These are phyloP conservation scores for Staurois parvus DNA, from an alignment of 2,797 vertebrate genomes.

Conservation along the genomic window DNA sequence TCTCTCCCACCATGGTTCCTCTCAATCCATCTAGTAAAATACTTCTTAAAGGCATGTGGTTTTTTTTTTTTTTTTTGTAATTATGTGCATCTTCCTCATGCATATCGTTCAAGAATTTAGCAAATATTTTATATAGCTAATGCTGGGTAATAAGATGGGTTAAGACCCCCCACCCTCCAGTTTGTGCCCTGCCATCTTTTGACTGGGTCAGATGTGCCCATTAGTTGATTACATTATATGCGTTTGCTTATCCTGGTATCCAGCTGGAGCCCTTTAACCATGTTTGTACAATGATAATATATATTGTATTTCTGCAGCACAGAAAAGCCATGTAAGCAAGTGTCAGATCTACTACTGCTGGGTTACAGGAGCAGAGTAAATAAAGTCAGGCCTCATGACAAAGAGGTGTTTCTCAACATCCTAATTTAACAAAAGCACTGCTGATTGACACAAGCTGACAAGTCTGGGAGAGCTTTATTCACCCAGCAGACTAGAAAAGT, in stretches of 20 bases:
- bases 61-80: too few relatives aligned
- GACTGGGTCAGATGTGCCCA: conserved; percentile 38
- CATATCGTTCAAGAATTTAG: too few relatives aligned
- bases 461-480: conserved; percentile 26
- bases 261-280: conserved; percentile 52
- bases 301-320: conserved; percentile 32
- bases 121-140: neutral
- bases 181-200: conserved; percentile 2
- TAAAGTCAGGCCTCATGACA: conserved; percentile 30
- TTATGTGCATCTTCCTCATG: too few relatives aligned
- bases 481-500: conserved; percentile 38
- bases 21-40: too few relatives aligned
- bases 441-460: conserved; percentile 42
- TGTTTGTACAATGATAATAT: conserved; percentile 59
- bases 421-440: conserved; percentile 44
- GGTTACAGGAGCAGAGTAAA: conserved; percentile 36
- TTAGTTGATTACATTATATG: conserved; percentile 60
- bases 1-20: too few relatives aligned
- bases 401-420: conserved; percentile 36
- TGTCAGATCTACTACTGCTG: conserved; percentile 30
- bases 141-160: neutral
- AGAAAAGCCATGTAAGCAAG: conserved; percentile 51
- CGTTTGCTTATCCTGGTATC: conserved; percentile 48
- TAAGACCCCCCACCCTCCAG: neutral
- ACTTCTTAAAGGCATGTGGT: too few relatives aligned